Percentiles rank a stretch among this genome's conserved stretches.
Conservation (phyloP, 2,797 vertebrate species). For the Hoplostethus mediterraneus region DNA sequence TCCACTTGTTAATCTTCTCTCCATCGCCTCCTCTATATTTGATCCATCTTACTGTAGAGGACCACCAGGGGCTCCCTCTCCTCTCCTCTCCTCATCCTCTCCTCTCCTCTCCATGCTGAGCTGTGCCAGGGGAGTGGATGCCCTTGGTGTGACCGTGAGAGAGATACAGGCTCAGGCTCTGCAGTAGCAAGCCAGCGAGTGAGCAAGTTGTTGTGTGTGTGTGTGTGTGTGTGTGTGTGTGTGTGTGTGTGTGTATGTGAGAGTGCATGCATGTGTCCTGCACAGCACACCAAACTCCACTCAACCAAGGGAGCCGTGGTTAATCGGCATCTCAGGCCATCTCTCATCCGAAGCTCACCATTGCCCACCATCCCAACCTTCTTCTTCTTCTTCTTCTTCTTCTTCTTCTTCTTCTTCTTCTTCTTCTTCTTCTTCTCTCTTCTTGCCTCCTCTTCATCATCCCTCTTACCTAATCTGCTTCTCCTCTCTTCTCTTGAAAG, state of each 20-base stretch:
- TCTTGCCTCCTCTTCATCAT: constrained; percentile 46
- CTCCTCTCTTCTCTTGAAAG: constrained; percentile 17
- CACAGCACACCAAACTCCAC: constrained; percentile 22
- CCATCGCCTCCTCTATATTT: too few relatives aligned
- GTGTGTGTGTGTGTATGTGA: constrained; percentile 9
- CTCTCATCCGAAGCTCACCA: constrained; percentile 32
- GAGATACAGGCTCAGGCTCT: constrained; percentile 64
- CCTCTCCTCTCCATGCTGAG: constrained; percentile 30
- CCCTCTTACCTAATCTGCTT: constrained; percentile 50
- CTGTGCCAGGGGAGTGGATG: constrained; percentile 63
- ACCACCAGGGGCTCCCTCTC: background rate
- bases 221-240: constrained; percentile 20
- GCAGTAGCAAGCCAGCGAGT: constrained; percentile 68
- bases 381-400: background rate
- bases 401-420: too few relatives aligned
- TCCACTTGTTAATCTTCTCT: too few relatives aligned
- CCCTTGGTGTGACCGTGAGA: constrained; percentile 82
- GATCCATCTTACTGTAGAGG: constrained; percentile 8
- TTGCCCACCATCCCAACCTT: constrained; percentile 24
- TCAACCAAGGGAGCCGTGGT: constrained; percentile 40
- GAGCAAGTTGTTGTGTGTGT: constrained; percentile 48
- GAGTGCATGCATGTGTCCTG: constrained; percentile 7
- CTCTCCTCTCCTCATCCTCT: background rate
- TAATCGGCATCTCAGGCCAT: constrained; percentile 30
- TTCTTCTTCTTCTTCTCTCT: background rate